These are phyloP conservation scores for Agrypnus murinus DNA, from an alignment of 2,888 invertebrate genomes.

Conservation along the genomic window DNA sequence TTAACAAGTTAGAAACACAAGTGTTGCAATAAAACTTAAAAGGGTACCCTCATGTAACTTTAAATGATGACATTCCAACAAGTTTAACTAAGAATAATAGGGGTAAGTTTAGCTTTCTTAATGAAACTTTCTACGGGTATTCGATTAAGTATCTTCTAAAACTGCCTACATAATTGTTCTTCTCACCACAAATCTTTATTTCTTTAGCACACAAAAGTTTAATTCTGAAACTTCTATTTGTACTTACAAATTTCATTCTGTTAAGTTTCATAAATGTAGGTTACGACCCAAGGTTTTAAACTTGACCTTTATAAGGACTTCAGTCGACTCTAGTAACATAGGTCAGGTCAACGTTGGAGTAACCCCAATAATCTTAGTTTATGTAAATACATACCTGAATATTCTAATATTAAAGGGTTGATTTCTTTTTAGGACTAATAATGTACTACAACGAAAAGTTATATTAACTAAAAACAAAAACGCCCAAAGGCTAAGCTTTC, in stretches of 20 bases:
- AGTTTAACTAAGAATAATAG: background rate
- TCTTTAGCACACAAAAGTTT: background rate
- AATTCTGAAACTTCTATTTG: background rate
- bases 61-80: background rate
- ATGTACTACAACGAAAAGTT: background rate
- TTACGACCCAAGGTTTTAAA: background rate
- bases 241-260: background rate
- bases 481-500: background rate
- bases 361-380: constrained; percentile 1
- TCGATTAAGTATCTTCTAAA: too few species aligned
- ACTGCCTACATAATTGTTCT: too few species aligned
- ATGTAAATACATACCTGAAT: too few species aligned
- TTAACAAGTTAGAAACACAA: constrained; percentile 1
- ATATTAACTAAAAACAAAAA: background rate
- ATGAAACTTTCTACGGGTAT: background rate
- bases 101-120: background rate
- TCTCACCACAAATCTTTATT: background rate
- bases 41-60: constrained; percentile 18
- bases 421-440: constrained; percentile 4
- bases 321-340: constrained; percentile 7
- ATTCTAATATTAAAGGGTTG: constrained; percentile 8
- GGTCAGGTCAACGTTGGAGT: constrained; percentile 1
- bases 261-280: background rate
- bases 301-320: constrained; percentile 9
- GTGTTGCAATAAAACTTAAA: background rate